Evolutionary conservation across 2,113 vertebrate species (phyloP).

Genomic region (Pogonocichla stellata): DNA sequence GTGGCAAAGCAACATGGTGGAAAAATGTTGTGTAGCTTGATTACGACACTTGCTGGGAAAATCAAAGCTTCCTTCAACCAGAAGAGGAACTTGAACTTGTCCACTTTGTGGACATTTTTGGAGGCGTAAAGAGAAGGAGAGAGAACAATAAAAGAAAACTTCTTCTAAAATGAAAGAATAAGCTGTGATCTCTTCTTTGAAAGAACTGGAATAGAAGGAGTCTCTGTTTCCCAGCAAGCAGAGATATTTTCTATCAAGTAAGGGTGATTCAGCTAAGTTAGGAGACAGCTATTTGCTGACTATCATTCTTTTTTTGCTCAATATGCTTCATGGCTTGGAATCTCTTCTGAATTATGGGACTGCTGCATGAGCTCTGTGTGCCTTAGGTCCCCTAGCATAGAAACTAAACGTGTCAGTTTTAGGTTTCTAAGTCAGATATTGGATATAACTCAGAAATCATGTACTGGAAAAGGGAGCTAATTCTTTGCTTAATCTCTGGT

Average conservation of each 20-base stretch:
- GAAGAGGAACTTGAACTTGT: neutral
- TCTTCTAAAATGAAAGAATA: neutral
- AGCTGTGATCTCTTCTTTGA: neutral
- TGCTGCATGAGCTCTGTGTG: neutral
- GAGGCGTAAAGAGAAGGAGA: neutral
- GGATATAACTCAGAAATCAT: neutral
- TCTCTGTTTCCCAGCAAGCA: neutral
- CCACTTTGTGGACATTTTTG: neutral
- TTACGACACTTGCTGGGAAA: neutral
- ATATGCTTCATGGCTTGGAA: neutral
- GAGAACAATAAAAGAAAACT: neutral
- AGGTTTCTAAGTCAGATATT: neutral
- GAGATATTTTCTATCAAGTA: neutral
- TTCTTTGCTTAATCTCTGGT: constrained; percentile 23
- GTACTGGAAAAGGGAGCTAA: neutral
- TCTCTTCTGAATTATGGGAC: neutral
- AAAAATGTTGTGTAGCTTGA: neutral
- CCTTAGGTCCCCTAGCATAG: neutral
- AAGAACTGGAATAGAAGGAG: neutral
- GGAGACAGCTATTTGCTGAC: neutral
- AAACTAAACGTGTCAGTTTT: neutral
- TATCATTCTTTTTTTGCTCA: neutral
- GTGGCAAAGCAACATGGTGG: neutral
- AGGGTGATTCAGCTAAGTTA: neutral
- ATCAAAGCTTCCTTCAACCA: neutral